Conservation (phyloP, 2,113 vertebrate species). For the Syngnathus typhle region DNA sequence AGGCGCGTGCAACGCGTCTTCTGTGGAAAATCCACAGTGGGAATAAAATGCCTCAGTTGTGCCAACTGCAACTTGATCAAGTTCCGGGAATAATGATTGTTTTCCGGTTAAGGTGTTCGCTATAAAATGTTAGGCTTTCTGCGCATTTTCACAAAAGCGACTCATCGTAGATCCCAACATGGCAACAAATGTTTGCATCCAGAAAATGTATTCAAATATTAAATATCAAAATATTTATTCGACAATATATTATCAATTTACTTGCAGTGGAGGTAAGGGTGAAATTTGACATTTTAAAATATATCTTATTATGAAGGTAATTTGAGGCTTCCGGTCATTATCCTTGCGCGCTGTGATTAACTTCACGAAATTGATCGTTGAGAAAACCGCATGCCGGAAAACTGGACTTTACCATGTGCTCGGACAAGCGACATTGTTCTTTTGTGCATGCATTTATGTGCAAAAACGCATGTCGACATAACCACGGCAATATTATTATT, state of each 20-base stretch:
- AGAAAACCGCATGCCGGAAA: conserved; percentile 47
- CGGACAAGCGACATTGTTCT: not conserved
- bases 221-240: not conserved
- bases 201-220: not conserved
- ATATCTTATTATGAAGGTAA: conserved; percentile 30
- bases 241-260: not conserved
- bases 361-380: conserved; percentile 14
- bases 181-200: not conserved
- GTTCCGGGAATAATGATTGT: rapidly evolving
- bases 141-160: not conserved
- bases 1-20: conserved; percentile 11
- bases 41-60: conserved; percentile 24
- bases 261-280: not conserved
- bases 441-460: rapidly evolving
- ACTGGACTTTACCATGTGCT: conserved; percentile 51
- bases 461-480: not conserved
- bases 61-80: not conserved
- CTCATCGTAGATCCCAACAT: not conserved
- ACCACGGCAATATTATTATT: rapidly evolving
- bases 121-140: conserved; percentile 14
- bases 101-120: not conserved
- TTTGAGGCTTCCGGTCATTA: not conserved
- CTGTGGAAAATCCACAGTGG: conserved; percentile 39
- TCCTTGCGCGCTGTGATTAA: rapidly evolving
- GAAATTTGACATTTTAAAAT: not conserved